These are phyloP conservation scores for Leucania comma DNA, from an alignment of 2,888 invertebrate genomes.

Conservation along the genomic window DNA sequence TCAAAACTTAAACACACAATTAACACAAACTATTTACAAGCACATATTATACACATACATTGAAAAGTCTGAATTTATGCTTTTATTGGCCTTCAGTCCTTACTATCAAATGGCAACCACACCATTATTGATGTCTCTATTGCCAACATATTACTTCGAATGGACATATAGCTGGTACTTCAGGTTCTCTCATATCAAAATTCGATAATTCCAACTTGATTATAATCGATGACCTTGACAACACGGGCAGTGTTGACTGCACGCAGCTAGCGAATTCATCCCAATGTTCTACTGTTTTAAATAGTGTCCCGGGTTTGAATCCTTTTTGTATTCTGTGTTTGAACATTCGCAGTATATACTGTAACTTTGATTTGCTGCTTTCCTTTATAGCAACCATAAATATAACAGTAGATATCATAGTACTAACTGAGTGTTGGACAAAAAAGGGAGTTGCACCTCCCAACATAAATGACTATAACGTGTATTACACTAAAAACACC, in stretches of 20 bases:
- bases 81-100: background rate
- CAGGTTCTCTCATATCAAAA: too few relatives aligned
- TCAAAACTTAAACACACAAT: background rate
- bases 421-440: background rate
- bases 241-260: background rate
- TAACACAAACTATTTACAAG: too few relatives aligned
- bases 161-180: background rate
- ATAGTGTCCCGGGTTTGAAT: background rate
- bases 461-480: background rate
- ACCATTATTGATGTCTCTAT: too few relatives aligned
- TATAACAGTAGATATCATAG: background rate
- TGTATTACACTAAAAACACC: background rate
- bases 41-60: too few relatives aligned
- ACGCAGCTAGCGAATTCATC: background rate
- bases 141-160: background rate
- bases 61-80: too few relatives aligned
- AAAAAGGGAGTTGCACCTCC: background rate
- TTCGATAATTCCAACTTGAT: background rate
- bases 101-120: background rate
- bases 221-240: background rate
- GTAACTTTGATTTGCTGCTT: conserved; percentile 1
- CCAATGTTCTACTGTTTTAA: background rate
- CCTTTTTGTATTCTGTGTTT: background rate
- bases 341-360: conserved; percentile 2
- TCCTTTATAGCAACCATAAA: background rate